A percentile compares a stretch with the other conserved stretches of the same genome.
Evolutionary conservation across 2,888 invertebrate species (phyloP).

Genomic region (Dendrolimus pini): DNA sequence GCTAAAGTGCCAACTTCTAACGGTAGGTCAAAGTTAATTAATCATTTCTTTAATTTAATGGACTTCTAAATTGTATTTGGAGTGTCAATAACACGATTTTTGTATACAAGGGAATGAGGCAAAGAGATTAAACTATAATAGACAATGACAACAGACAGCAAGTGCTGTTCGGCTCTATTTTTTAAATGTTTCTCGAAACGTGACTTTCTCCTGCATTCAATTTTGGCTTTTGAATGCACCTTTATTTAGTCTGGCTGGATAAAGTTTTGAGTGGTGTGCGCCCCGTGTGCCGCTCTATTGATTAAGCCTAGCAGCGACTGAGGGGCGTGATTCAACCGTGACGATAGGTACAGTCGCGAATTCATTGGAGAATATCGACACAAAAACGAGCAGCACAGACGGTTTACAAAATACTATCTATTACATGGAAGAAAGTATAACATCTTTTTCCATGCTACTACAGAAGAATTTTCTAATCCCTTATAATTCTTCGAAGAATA

Average conservation of each 20-base stretch:
- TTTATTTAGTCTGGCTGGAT: constrained; percentile 32
- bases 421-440: too few relatives aligned
- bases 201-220: constrained; percentile 13
- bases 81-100: neutral
- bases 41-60: too few relatives aligned
- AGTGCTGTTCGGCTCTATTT: neutral
- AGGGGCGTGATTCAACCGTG: constrained; percentile 60
- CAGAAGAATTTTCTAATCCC: too few relatives aligned
- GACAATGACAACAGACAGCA: neutral
- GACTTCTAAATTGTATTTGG: too few relatives aligned
- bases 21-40: too few relatives aligned
- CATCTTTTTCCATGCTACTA: too few relatives aligned
- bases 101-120: neutral
- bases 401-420: neutral
- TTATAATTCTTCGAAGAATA: too few relatives aligned
- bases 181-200: constrained; percentile 1
- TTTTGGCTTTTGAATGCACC: constrained; percentile 20
- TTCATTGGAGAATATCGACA: constrained; percentile 20
- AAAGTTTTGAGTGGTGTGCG: constrained; percentile 23
- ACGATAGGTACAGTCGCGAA: constrained; percentile 26
- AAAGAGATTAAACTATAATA: neutral
- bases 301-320: constrained; percentile 43
- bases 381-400: neutral
- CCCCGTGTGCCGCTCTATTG: constrained; percentile 48
- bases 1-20: too few relatives aligned